phyloP scores from a whole-genome alignment of 2,888 invertebrate genomes.

The Tricholauxania praeusta region DNA sequence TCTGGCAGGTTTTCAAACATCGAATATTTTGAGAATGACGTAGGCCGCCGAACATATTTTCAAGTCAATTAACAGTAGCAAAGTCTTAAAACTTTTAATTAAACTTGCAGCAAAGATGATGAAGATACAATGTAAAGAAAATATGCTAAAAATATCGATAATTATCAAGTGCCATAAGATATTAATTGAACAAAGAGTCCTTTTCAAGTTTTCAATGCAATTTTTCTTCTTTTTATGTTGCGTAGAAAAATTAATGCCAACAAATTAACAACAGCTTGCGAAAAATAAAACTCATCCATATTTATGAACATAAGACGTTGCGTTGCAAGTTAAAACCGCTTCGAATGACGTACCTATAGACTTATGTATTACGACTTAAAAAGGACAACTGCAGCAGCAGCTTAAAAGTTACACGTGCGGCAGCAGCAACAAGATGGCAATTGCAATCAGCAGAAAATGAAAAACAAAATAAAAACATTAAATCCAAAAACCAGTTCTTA shows the following conservation, averaged over 20 bases:
- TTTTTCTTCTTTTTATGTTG: not conserved
- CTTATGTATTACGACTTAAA: constrained; percentile 25
- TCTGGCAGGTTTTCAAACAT: too few species aligned
- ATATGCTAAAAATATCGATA: too few species aligned
- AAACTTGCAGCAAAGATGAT: too few species aligned
- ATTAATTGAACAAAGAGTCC: not conserved
- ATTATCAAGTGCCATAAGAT: not conserved
- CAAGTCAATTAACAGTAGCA: too few species aligned
- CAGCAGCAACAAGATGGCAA: constrained; percentile 9
- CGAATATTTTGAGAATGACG: too few species aligned
- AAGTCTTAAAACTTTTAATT: too few species aligned
- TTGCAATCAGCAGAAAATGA: constrained; percentile 14
- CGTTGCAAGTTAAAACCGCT: not conserved
- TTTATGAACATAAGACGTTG: constrained; percentile 5
- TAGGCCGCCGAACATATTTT: too few species aligned
- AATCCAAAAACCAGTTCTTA: constrained; percentile 12
- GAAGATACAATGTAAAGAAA: too few species aligned
- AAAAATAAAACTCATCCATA: constrained; percentile 28
- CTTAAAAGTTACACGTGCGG: constrained; percentile 45
- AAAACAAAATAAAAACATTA: not conserved
- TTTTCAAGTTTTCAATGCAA: not conserved
- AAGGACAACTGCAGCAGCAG: constrained; percentile 4
- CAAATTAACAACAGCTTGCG: constrained; percentile 38
- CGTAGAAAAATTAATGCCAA: constrained; percentile 28
- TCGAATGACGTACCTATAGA: constrained; percentile 26